Conservation (phyloP, 2,113 vertebrate species). For the Cepphus grylle region DNA sequence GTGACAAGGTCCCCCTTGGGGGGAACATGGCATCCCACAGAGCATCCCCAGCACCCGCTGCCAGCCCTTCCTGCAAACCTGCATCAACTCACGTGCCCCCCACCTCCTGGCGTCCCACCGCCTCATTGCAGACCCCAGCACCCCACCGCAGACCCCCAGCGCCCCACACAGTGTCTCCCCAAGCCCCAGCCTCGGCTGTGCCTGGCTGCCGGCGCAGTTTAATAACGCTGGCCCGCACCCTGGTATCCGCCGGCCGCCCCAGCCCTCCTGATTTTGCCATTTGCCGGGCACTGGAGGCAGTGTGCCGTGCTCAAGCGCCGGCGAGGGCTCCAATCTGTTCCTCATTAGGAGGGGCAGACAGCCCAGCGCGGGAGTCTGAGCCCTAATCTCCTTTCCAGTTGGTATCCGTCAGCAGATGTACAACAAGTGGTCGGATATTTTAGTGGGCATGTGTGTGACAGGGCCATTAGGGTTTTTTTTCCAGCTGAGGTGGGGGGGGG, state of each 20-base stretch:
- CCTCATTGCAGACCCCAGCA: background rate
- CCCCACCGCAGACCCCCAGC: background rate
- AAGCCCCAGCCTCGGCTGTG: background rate
- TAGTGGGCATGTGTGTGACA: constrained; percentile 42
- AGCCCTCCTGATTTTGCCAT: constrained; percentile 23
- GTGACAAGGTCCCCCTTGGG: accelerated
- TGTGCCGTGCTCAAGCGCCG: background rate
- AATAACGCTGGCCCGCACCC: accelerated
- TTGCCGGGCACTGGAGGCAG: background rate
- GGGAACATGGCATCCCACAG: background rate
- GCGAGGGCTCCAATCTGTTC: constrained; percentile 55
- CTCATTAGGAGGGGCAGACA: constrained; percentile 70
- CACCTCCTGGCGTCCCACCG: accelerated
- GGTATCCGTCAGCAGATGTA: constrained; percentile 63
- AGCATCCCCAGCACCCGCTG: accelerated
- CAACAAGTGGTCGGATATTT: constrained; percentile 56
- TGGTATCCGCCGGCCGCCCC: background rate
- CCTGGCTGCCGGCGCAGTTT: background rate
- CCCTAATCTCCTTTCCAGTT: constrained; percentile 71
- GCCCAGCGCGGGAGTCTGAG: constrained; percentile 55
- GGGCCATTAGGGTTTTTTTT: background rate
- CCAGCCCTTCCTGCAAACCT: accelerated
- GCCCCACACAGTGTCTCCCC: background rate
- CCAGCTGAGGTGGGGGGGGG: background rate
- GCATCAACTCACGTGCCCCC: too few species aligned